Evolutionary conservation across 2,113 vertebrate genomes (phyloP), one percentile per base, ranked within the genome.

Genomic region (Channa maculata): DNA sequence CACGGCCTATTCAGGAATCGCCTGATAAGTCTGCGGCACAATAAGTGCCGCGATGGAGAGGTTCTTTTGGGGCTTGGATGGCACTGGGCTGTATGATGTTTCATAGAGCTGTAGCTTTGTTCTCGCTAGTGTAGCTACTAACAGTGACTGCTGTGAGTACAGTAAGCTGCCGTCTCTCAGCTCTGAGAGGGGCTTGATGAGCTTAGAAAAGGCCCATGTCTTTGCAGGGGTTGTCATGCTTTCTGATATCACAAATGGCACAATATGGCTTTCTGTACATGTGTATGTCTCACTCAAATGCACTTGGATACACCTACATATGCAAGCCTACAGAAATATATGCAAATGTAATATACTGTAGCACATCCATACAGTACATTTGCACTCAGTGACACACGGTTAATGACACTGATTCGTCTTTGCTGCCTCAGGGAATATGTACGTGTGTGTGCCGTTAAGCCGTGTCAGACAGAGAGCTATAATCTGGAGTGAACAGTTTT

Each of bases 401-500:
- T 68, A 54, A 70, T 73, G 79, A 77, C 70, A 15, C 52, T 39
- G 66, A 71, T 55, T 72, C 51, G 39, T 77, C 61, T 75, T 49
- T 48, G 67, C 58, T 50, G 76, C 78, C 69, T 71, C 72, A 36
- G 70, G 75, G 58, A 65, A 60, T 44, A 6, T 52, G 71, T 44
- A 36, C 10, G 46, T 76, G 62, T 65, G 49, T 15, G n/a, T 38
- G 52, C 4, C 6, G 87, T 90, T 91, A 88, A 85, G 60, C 75
- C 72, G 76, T 78, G 81, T 80, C 80, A 73, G 67, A 83, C 87
- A 74, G 54, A 75, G 71, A 84, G 84, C 33, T 75, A 66, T 91
- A 88, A 90, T 91, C 81, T 85, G 84, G 83, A 87, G 82, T 85
- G 82, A 76, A 75, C 73, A 68, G 85, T 87, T 76, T 75, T 71